phyloP scores from a whole-genome alignment of 2,113 vertebrate species.

The Sakesphorus luctuosus region DNA sequence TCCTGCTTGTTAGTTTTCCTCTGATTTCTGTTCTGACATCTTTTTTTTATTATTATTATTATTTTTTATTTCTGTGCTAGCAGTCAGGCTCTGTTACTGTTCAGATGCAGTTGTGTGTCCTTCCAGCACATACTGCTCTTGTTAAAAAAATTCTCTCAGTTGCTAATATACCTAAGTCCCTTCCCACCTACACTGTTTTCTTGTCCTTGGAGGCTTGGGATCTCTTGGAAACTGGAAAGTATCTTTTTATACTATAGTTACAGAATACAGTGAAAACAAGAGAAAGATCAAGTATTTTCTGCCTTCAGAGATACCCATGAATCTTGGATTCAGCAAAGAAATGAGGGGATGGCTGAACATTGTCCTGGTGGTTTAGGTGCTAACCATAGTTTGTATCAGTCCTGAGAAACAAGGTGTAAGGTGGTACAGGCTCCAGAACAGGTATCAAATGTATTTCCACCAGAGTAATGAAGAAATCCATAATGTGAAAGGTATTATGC shows the following conservation, averaged over 20 bases:
- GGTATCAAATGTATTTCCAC: background rate
- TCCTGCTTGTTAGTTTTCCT: background rate
- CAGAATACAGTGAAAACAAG: background rate
- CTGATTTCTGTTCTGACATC: background rate
- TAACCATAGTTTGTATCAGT: background rate
- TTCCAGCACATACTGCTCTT: background rate
- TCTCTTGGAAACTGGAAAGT: background rate
- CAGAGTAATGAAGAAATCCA: background rate
- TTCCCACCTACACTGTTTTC: background rate
- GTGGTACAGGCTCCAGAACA: background rate
- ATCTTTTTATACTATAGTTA: background rate
- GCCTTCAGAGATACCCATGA: background rate
- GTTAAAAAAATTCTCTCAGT: background rate
- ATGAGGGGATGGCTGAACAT: background rate
- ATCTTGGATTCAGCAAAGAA: background rate
- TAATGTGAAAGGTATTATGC: background rate
- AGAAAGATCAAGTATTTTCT: background rate
- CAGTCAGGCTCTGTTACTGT: background rate
- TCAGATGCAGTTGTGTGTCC: background rate
- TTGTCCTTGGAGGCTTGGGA: background rate
- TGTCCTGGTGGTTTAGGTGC: background rate
- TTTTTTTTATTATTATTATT: background rate
- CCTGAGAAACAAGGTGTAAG: background rate
- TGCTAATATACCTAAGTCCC: background rate
- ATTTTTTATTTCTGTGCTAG: background rate